Evolutionary conservation across 2,888 invertebrate genomes (phyloP).

Genomic region (Ligdia adustata): DNA sequence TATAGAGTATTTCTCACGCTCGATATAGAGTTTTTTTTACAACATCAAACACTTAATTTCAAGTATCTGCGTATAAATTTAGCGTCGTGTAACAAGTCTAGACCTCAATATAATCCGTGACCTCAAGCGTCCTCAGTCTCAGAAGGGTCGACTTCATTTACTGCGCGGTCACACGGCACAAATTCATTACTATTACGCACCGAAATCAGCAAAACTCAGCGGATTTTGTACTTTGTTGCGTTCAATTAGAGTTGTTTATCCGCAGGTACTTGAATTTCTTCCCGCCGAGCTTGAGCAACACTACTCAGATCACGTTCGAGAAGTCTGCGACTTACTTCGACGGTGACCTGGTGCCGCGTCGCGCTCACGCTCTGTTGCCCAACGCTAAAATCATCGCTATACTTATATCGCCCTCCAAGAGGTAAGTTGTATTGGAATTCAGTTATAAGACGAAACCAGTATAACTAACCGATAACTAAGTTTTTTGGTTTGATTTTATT

Average conservation of each 20-base stretch:
- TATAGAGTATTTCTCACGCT: too few species aligned
- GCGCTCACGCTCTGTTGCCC: slow-evolving; percentile 95
- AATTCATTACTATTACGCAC: slow-evolving; percentile 26
- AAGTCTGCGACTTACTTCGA: slow-evolving; percentile 99
- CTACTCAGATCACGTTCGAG: slow-evolving; percentile 93
- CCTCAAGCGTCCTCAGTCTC: slow-evolving; percentile 19
- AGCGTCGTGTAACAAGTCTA: slow-evolving; percentile 18
- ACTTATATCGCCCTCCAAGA: slow-evolving; percentile 93
- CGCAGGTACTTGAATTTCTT: slow-evolving; percentile 96
- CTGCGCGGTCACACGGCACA: slow-evolving; percentile 24
- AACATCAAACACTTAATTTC: slow-evolving; percentile 1
- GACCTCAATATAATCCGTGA: slow-evolving; percentile 17
- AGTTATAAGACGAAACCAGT: too few species aligned
- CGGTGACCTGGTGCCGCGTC: slow-evolving; percentile 94
- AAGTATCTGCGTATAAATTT: slow-evolving; percentile 2
- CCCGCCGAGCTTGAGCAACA: slow-evolving; percentile 89
- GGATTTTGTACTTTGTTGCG: slow-evolving; percentile 11
- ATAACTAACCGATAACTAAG: too few species aligned
- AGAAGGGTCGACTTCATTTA: slow-evolving; percentile 29
- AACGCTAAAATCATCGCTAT: slow-evolving; percentile 95
- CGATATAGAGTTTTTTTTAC: neutral
- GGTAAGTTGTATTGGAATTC: slow-evolving; percentile 68
- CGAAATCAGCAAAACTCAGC: slow-evolving; percentile 4
- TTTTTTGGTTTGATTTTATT: too few species aligned
- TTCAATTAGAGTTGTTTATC: slow-evolving; percentile 18